phyloP scores from a whole-genome alignment of 2,113 vertebrate genomes.

The Pagrus major region DNA sequence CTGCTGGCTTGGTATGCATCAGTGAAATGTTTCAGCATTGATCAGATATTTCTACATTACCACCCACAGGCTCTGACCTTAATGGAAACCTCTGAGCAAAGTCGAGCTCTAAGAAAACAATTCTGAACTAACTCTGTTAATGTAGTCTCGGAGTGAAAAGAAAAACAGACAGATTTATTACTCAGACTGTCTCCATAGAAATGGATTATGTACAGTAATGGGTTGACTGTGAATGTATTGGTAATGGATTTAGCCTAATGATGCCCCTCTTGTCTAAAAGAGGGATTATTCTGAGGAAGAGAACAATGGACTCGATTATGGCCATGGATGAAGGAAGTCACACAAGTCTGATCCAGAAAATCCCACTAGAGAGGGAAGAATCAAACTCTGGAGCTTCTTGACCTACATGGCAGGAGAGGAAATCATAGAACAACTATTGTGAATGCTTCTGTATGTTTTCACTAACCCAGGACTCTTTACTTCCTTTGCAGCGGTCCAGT shows the following conservation, averaged over 20 bases:
- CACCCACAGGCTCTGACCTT: conserved; percentile 9
- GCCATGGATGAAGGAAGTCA: conserved; percentile 42
- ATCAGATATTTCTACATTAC: conserved; percentile 20
- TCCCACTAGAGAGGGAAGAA: conserved; percentile 14
- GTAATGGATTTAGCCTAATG: conserved; percentile 78
- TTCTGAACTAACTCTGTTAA: conserved; percentile 5
- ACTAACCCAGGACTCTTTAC: neutral
- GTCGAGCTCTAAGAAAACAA: neutral
- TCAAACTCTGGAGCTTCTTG: conserved; percentile 12
- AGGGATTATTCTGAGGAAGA: conserved; percentile 71
- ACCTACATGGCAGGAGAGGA: neutral
- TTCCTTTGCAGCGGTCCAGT: conserved; percentile 89
- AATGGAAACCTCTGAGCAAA: conserved; percentile 1
- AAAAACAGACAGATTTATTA: conserved; percentile 43
- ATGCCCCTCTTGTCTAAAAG: conserved; percentile 63
- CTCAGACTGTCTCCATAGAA: conserved; percentile 35
- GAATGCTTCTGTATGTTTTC: neutral
- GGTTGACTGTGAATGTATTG: conserved; percentile 53
- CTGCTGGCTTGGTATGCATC: neutral
- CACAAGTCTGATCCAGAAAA: conserved; percentile 41
- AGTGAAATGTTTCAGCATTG: conserved; percentile 20
- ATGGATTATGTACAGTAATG: conserved; percentile 56
- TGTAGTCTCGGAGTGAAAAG: neutral
- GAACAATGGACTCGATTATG: conserved; percentile 29
- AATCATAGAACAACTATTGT: accelerated